Evolutionary conservation across 2,113 vertebrate species (phyloP).

Genomic region (Callocephalon fimbriatum): DNA sequence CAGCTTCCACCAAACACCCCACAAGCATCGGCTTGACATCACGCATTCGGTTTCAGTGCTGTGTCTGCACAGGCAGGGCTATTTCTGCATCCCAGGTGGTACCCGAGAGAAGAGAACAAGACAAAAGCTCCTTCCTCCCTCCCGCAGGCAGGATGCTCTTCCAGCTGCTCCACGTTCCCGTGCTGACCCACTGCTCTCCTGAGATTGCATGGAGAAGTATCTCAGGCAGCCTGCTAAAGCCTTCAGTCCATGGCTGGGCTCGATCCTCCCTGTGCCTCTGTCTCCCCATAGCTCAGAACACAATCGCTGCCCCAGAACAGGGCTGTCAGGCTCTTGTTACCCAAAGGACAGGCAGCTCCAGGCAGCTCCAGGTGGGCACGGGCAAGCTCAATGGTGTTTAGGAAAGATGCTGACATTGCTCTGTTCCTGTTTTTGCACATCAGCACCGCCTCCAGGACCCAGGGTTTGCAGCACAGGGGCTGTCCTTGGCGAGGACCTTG

Average conservation of each 20-base stretch:
- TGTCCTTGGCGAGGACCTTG: not conserved
- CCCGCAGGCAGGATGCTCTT: not conserved
- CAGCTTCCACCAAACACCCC: not conserved
- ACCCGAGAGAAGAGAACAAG: not conserved
- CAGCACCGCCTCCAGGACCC: not conserved
- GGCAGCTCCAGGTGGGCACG: not conserved
- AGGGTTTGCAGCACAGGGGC: not conserved
- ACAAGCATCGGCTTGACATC: not conserved
- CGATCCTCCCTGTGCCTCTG: accelerated
- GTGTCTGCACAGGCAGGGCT: not conserved
- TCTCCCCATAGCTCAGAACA: not conserved
- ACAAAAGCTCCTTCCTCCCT: not conserved
- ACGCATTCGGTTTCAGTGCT: not conserved
- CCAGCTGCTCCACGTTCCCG: not conserved
- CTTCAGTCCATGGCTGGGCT: not conserved
- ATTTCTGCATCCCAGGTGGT: not conserved
- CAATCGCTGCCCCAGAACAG: not conserved
- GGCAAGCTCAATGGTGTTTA: not conserved
- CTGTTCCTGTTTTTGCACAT: not conserved
- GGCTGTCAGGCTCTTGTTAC: accelerated
- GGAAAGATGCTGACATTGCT: not conserved
- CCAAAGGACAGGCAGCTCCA: not conserved
- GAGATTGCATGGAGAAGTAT: not conserved
- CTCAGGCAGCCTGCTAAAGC: not conserved
- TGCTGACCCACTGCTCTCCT: not conserved